Percentiles rank a stretch among this genome's conserved stretches.
These are phyloP conservation scores for Ecdyonurus torrentis DNA, from an alignment of 2,888 invertebrate species.

Conservation along the genomic window DNA sequence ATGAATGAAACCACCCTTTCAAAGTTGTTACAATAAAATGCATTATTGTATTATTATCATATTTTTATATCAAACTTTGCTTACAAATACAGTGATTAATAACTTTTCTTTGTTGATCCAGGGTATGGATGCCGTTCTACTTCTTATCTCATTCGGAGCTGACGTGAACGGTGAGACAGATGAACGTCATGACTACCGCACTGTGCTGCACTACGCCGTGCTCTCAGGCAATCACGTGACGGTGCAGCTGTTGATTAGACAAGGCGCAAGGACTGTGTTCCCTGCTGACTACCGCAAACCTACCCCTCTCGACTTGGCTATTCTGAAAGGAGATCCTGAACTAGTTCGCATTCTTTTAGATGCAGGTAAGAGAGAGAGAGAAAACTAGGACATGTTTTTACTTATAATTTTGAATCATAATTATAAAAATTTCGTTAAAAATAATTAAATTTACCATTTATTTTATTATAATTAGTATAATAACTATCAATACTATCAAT, in stretches of 20 bases:
- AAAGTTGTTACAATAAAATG: too few relatives aligned
- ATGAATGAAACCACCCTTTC: too few relatives aligned
- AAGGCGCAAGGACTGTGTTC: conserved; percentile 54
- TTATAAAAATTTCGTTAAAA: too few relatives aligned
- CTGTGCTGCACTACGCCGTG: conserved; percentile 78
- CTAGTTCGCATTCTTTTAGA: conserved; percentile 51
- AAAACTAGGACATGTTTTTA: neutral
- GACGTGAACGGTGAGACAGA: conserved; percentile 75
- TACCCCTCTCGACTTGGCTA: conserved; percentile 70
- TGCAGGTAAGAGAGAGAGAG: conserved; percentile 35
- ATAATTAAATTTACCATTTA: too few relatives aligned
- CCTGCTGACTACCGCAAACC: conserved; percentile 45
- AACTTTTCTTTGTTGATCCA: too few relatives aligned
- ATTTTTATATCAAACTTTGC: too few relatives aligned
- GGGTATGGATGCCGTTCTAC: conserved; percentile 57
- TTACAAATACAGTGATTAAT: too few relatives aligned
- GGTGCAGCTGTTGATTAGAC: conserved; percentile 63
- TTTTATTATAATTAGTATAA: too few relatives aligned
- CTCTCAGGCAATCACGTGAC: conserved; percentile 52
- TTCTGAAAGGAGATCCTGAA: conserved; percentile 59
- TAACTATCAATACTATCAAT: too few relatives aligned
- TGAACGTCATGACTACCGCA: conserved; percentile 70
- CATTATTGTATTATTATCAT: too few relatives aligned
- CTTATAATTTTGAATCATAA: neutral
- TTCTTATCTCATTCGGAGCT: conserved; percentile 64